Evolutionary conservation across 1,140 invertebrate genomes (phyloP), one percentile per base, ranked within the genome.

Genomic region (Bathynomus jamesi): DNA sequence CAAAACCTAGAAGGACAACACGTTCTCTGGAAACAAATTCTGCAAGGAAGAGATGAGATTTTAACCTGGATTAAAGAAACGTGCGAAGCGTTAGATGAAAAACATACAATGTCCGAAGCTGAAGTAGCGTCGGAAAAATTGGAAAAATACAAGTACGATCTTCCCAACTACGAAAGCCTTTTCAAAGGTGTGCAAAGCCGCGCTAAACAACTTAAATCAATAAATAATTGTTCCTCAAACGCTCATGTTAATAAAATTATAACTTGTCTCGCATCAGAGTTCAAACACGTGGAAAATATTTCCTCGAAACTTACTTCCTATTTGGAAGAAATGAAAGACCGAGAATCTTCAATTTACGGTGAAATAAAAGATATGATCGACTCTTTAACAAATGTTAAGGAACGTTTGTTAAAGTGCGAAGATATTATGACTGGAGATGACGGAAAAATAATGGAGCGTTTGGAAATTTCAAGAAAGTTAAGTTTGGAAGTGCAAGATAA

Each of bases 1-100:
- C 89, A 94, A 81, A 87, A 88, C 62, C 87, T 91, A 60, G 94
- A 97, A 81, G 91, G 92, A 0, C 92, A 96, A 81, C 83, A 90
- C 0, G 89, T 93, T 4, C 90, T 96, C 63, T 96, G 94, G 93
- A 91, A 93, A 76, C 92, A 96, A 81, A 90, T 96, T 5, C 89
- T 94, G 69, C 90, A 92, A 73, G 87, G 89, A 0, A 93, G 92
- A 79, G 89, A 90, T 75, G 91, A 94, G 79, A 83, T 96, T 17
- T 82, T 90, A 0, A 87, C 87, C 30, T 98, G 95, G 95, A 79
- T 95, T 3, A 88, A 86, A 71, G 89, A 91, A 76, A 94, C 91
- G 8, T 89, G 90, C 74, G 87, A 89, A 77, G 86, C 86, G 28
- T 82, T 96, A 4, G 87, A 87, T 28, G 87, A 89, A 79, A 89